phyloP scores from a whole-genome alignment of 92 coral and sea anemone species.

The Palythoa grandiflora region DNA sequence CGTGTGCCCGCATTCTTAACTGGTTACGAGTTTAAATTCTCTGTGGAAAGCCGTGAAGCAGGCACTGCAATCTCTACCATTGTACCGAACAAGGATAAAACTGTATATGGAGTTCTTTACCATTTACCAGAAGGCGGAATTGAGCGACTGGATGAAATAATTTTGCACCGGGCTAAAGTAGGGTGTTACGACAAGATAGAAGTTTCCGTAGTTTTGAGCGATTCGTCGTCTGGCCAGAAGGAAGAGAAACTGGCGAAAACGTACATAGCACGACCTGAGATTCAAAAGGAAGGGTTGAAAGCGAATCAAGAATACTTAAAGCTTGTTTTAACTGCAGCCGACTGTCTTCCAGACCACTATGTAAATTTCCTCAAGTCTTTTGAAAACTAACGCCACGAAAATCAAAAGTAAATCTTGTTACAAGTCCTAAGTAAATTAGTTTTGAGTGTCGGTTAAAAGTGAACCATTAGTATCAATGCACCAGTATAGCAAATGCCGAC shows the following conservation, averaged over 20 bases:
- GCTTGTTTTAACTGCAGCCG: constrained; percentile 24
- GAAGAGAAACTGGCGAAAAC: constrained; percentile 5
- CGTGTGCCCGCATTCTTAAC: constrained; percentile 6
- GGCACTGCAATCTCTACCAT: constrained; percentile 20
- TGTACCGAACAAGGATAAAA: constrained; percentile 17
- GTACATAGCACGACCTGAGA: constrained; percentile 20
- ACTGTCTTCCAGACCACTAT: constrained; percentile 23
- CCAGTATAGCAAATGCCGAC: no score
- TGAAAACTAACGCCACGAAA: neutral
- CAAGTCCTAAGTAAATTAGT: no score
- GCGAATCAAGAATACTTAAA: constrained; percentile 15
- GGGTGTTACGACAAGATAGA: constrained; percentile 18
- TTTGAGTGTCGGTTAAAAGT: no score
- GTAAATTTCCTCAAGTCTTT: constrained; percentile 28
- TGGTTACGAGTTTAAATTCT: constrained; percentile 18
- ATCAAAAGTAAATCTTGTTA: neutral
- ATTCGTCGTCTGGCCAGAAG: neutral
- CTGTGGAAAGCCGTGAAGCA: constrained; percentile 3
- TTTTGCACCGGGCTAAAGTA: constrained; percentile 17
- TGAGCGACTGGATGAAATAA: constrained; percentile 24
- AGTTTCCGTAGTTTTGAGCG: constrained; percentile 16
- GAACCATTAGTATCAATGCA: no score
- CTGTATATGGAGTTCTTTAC: constrained; percentile 29
- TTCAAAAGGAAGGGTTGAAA: constrained; percentile 25
- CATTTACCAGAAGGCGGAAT: neutral